Evolutionary conservation across 2,888 invertebrate genomes (phyloP).

Genomic region (Apotomis turbidana): DNA sequence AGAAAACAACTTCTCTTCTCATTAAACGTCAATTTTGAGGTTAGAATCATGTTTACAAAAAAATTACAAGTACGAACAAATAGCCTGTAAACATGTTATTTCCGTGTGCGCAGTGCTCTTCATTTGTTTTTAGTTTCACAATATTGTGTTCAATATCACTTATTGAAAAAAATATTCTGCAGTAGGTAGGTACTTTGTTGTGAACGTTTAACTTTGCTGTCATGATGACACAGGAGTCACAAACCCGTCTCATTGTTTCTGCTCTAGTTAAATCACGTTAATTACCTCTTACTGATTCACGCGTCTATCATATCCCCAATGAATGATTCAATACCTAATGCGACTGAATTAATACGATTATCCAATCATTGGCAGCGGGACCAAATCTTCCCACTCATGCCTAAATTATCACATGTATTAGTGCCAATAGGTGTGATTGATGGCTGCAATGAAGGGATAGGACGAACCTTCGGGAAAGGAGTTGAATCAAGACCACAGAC

Average conservation of each 20-base stretch:
- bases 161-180: no score
- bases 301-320: conserved; percentile 24
- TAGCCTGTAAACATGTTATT: no score
- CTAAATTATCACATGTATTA: conserved; percentile 72
- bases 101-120: background rate
- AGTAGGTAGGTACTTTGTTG: no score
- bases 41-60: no score
- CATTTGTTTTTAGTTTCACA: background rate
- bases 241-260: conserved; percentile 18
- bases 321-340: conserved; percentile 41
- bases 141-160: background rate
- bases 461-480: conserved; percentile 50
- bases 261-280: conserved; percentile 27
- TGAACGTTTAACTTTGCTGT: background rate
- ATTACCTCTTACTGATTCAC: conserved; percentile 32
- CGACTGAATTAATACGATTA: conserved; percentile 59
- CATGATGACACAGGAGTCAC: conserved; percentile 9
- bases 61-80: no score
- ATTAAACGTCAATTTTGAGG: no score
- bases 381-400: conserved; percentile 67
- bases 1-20: no score
- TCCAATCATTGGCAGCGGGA: conserved; percentile 75
- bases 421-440: conserved; percentile 77
- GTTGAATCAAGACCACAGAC: conserved; percentile 2
- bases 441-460: conserved; percentile 60